Percentiles rank a stretch among this genome's conserved stretches.
Conservation (phyloP, 2,888 invertebrate genomes). For the Heteropelma amictum region DNA sequence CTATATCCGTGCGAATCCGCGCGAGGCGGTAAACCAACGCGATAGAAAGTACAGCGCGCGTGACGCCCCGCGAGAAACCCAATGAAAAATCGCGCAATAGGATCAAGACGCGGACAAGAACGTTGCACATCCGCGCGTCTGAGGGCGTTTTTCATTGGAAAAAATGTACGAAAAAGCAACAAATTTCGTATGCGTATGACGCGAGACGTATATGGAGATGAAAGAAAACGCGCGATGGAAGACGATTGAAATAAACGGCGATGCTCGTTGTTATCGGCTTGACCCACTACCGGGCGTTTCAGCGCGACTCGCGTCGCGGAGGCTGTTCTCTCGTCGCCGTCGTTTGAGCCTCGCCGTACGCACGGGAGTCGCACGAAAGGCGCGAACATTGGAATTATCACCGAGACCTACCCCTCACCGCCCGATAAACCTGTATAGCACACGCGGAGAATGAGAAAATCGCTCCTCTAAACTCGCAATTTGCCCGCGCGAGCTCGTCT, state of each 20-base stretch:
- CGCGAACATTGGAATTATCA: slow-evolving; percentile 44
- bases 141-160: background rate
- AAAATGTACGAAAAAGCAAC: background rate
- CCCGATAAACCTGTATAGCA: slow-evolving; percentile 8
- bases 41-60: slow-evolving; percentile 54
- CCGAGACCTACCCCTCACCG: background rate
- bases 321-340: slow-evolving; percentile 52
- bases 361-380: slow-evolving; percentile 45
- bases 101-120: slow-evolving; percentile 30
- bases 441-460: slow-evolving; percentile 55
- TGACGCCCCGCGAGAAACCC: slow-evolving; percentile 42
- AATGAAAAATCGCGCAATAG: slow-evolving; percentile 23
- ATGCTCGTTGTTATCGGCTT: slow-evolving; percentile 53
- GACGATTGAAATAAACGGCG: slow-evolving; percentile 48
- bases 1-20: slow-evolving; percentile 15
- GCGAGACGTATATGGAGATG: background rate
- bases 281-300: slow-evolving; percentile 59
- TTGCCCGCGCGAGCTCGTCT: slow-evolving; percentile 40
- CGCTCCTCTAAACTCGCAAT: slow-evolving; percentile 51
- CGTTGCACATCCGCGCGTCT: slow-evolving; percentile 29
- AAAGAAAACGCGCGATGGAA: slow-evolving; percentile 22
- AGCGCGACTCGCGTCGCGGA: slow-evolving; percentile 45
- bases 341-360: background rate
- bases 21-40: slow-evolving; percentile 10
- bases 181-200: too few relatives aligned